Conservation (phyloP, 2,797 vertebrate genomes). For the Cirrhinus molitorella region DNA sequence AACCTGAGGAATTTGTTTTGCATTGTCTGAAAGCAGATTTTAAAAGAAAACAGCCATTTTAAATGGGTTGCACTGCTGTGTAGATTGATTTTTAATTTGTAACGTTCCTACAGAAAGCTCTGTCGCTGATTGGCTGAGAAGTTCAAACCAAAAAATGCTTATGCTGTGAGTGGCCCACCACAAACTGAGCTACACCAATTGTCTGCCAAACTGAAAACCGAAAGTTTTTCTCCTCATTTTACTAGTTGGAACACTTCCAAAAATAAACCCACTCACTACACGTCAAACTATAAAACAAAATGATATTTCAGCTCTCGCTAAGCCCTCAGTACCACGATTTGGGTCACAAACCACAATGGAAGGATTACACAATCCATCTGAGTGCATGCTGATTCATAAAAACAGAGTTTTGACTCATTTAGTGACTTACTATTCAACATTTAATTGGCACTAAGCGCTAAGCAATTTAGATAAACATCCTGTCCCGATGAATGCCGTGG, state of each 20-base stretch:
- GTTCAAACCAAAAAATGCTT: conserved; percentile 66
- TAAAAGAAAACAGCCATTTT: conserved; percentile 50
- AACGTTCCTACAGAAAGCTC: conserved; percentile 52
- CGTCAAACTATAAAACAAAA: conserved; percentile 20
- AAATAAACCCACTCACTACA: conserved; percentile 40
- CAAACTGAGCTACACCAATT: conserved; percentile 48
- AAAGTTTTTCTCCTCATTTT: conserved; percentile 54
- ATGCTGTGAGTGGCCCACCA: conserved; percentile 60
- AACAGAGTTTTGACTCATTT: conserved; percentile 51
- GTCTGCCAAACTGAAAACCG: conserved; percentile 54
- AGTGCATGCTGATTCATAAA: conserved; percentile 53
- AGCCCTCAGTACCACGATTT: conserved; percentile 29
- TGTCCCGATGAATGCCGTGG: conserved; percentile 55
- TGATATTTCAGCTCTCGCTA: conserved; percentile 7
- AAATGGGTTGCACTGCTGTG: conserved; percentile 54
- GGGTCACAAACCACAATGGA: conserved; percentile 24
- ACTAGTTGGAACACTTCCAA: conserved; percentile 57
- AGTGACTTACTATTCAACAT: conserved; percentile 34
- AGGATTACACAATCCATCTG: conserved; percentile 30
- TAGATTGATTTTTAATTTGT: conserved; percentile 59
- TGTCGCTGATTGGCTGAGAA: conserved; percentile 56
- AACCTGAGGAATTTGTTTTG: conserved; percentile 30
- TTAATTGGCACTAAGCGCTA: conserved; percentile 38
- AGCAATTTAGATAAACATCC: conserved; percentile 56
- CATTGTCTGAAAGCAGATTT: conserved; percentile 47